Percentiles rank a stretch among this genome's conserved stretches.
Evolutionary conservation across 1,140 invertebrate species (phyloP).

Genomic region (Bemisia tabaci): DNA sequence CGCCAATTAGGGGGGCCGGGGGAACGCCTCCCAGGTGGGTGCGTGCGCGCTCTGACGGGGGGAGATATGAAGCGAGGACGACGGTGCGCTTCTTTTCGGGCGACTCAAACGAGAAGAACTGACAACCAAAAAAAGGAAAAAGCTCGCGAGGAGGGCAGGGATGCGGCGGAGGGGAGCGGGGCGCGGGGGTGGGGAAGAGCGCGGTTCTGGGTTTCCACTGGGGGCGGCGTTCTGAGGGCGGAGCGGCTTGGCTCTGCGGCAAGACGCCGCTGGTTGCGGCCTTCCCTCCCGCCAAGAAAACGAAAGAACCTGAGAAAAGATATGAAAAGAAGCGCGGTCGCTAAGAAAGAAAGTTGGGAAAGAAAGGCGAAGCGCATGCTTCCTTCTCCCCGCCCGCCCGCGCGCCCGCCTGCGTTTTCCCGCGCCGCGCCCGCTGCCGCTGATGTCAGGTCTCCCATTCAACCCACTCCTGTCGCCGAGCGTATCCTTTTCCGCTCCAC

Average conservation of each 20-base stretch:
- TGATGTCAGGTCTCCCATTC: background rate
- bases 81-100: constrained; percentile 9
- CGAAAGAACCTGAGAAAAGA: background rate
- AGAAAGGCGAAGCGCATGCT: background rate
- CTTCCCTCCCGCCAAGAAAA: background rate
- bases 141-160: too few species aligned
- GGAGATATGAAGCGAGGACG: background rate
- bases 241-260: background rate
- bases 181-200: too few species aligned
- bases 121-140: too few species aligned
- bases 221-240: background rate
- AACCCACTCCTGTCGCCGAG: too few species aligned
- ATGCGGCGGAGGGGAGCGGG: too few species aligned
- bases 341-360: background rate
- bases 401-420: background rate
- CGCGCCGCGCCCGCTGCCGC: background rate
- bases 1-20: constrained; percentile 13
- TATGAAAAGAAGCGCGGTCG: background rate
- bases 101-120: constrained; percentile 17
- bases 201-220: background rate
- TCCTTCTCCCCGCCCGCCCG: background rate
- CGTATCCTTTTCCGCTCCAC: background rate
- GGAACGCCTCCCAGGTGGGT: background rate
- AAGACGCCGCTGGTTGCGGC: background rate
- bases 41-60: background rate